Evolutionary conservation across 2,888 invertebrate genomes (phyloP), one percentile per base, ranked within the genome.

Genomic region (Strigamia transsilvanica): DNA sequence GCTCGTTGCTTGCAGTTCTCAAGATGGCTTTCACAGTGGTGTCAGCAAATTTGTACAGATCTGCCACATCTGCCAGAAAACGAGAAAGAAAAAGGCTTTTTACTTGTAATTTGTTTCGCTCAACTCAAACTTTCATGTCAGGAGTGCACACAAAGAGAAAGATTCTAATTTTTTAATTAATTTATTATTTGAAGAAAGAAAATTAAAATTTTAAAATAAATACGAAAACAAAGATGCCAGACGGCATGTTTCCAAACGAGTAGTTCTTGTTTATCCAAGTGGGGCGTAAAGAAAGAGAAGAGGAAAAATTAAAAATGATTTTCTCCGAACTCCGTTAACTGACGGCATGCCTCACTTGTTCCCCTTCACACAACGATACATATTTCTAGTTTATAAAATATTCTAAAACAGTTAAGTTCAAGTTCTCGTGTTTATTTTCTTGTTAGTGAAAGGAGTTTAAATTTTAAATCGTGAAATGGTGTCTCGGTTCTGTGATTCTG

Each of bases 1-100:
- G 78, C 78, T 78, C 78, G 41, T 78, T 78, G 78, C 78, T 78
- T 13, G 78, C 78, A 23, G 78, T 78, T 41, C 78, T 78, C 41
- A 78, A 78, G 15, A 78, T 78, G 38, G 78, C 78, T 41, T 32
- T 34, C 32, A 32, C 78, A 4, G 78, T 78, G 27, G 78, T 78
- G 34, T 78, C 78, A 41, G 78, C 78, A 78, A 78, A 78, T 41
- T 41, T 34, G 41, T 78, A 78, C 78, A 78, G 32, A 41, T 78
- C 41, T 78, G 15, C 18, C 78, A 73, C 32, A 73, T 73, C 73
- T 73, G 41, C 32, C 18, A 78, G 32, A 78, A 78, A 32, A 78
- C 10, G 32, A 27, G 27, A 78, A 27, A 78, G 34, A 41, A 34
- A 78, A 78, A 6, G 27, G 18, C 7, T 21, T 66, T 66, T 23